Percentiles rank a stretch among this genome's conserved stretches.
These are phyloP conservation scores for Mechanitis messenoides DNA, from an alignment of 2,888 invertebrate genomes.

Conservation along the genomic window DNA sequence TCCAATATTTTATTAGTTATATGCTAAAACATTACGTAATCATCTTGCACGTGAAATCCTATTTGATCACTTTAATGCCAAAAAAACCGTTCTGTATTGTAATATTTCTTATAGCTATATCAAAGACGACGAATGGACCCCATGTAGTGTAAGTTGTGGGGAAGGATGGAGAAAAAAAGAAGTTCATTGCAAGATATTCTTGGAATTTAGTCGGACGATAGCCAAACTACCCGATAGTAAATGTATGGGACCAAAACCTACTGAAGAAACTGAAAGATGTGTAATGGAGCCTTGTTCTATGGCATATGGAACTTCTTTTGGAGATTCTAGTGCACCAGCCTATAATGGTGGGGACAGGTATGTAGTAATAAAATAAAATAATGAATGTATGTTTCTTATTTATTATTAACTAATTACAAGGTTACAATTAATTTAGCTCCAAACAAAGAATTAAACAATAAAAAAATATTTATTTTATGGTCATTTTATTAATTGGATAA, in stretches of 20 bases:
- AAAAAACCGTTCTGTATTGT: constrained; percentile 7
- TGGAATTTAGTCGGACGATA: constrained; percentile 92
- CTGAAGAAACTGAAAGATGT: constrained; percentile 88
- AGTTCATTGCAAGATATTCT: constrained; percentile 95
- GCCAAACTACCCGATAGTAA: constrained; percentile 91
- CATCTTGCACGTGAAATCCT: constrained; percentile 24
- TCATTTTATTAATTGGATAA: constrained; percentile 28
- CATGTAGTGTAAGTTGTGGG: constrained; percentile 94
- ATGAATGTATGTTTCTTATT: too few relatives aligned
- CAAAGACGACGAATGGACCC: constrained; percentile 91
- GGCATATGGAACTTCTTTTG: constrained; percentile 76
- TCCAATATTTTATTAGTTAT: constrained; percentile 1
- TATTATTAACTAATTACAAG: too few relatives aligned
- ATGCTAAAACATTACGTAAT: constrained; percentile 19
- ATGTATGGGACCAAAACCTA: constrained; percentile 90
- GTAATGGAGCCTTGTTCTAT: constrained; percentile 85
- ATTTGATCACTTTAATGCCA: constrained; percentile 7
- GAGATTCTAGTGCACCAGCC: constrained; percentile 64
- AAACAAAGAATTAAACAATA: too few relatives aligned
- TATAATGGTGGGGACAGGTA: constrained; percentile 64
- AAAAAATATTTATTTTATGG: too few relatives aligned
- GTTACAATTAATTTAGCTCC: too few relatives aligned
- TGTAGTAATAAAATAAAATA: constrained; percentile 21
- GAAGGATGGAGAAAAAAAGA: constrained; percentile 90
- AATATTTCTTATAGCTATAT: constrained; percentile 82